Base-by-base conservation (phyloP, 2,888 invertebrate genomes). In the Oligia fasciuncula region DNA sequence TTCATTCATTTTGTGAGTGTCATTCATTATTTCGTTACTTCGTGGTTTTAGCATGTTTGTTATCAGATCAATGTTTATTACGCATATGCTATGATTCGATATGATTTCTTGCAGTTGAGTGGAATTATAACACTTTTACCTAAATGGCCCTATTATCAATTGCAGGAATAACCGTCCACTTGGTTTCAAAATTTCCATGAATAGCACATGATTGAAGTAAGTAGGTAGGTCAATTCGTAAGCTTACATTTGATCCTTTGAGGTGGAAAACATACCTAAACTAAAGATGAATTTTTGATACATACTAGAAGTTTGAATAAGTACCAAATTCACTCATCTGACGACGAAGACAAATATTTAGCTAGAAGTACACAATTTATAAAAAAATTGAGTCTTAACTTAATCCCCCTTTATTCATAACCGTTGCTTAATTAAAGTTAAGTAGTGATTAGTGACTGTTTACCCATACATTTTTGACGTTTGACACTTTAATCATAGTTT, bases 1-100 rank as follows among this genome's bases (percentile, higher is more conserved):
- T 68, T 72, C 71, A 74, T 85, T 67, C 19, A 54, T 67, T 77
- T 77, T 73, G 65, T 23, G 57, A 76, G 35, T 68, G 54, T 73
- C 63, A 69, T 77, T 83, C 14, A 82, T 71, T 54, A 23, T 46
- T 60, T 60, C 11, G 4, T 54, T 35, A 11, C 6, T 29, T 23
- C 1, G 29, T 43, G 23, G 35, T n/a, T 69, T 67, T 29, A 2
- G 6, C 5, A 40, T 29, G 4, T 60, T 40, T 29, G 23, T 23
- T 49, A 49, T 4, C 4, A 49, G 49, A 49, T 74, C 29, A 29
- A 29, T 29, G 29, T 29, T n/a, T 57, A n/a, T n/a, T n/a, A 60
- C 4, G n/a, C 13, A 60, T 60, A 9, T 57, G 23, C 9, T 54
- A 13, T 60, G n/a, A 60, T n/a, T 60, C 0, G 4, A 60, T 60